Conservation (phyloP, 2,113 vertebrate genomes). For the Dasyornis broadbenti region DNA sequence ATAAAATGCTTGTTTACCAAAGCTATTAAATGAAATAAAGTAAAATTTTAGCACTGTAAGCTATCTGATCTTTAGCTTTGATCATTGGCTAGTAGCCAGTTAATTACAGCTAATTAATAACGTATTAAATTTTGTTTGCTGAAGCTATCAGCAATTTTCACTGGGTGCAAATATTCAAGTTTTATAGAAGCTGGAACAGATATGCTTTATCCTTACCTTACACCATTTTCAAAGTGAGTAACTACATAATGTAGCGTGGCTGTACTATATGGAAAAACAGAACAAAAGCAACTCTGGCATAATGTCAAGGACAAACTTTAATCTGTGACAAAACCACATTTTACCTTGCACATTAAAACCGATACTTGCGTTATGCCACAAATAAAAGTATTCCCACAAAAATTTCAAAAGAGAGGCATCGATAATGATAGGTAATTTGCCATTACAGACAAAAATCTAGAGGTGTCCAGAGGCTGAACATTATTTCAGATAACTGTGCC, state of each 20-base stretch:
- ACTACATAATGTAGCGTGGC: not conserved
- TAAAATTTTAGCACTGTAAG: not conserved
- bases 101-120: constrained; percentile 22
- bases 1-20: not conserved
- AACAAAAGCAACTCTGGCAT: not conserved
- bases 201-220: not conserved
- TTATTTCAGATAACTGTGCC: not conserved
- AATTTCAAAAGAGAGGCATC: not conserved
- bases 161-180: not conserved
- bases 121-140: not conserved
- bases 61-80: not conserved
- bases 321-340: not conserved
- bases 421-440: not conserved
- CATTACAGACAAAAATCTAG: not conserved
- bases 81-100: not conserved
- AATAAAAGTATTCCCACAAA: not conserved
- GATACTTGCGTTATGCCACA: not conserved
- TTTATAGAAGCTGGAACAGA: not conserved
- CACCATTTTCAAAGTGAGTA: not conserved
- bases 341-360: not conserved
- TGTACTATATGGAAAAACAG: not conserved
- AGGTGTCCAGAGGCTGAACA: not conserved
- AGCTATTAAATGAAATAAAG: not conserved
- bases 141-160: not conserved
- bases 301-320: not conserved